phyloP scores from a whole-genome alignment of 2,797 vertebrate species.

The Hydrocynus forskahlii region DNA sequence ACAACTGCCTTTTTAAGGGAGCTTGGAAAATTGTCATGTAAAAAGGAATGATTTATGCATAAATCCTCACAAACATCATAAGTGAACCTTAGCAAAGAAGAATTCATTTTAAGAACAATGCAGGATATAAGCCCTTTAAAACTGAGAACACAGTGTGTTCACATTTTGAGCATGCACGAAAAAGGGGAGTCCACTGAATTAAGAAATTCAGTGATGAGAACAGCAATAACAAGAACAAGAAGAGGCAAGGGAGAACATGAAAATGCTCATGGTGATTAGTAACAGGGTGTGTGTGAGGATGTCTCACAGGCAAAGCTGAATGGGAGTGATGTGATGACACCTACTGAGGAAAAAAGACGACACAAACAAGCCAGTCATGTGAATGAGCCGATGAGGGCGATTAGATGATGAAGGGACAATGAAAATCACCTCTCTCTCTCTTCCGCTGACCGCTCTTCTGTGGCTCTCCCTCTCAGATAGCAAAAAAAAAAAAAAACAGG shows the following conservation, averaged over 20 bases:
- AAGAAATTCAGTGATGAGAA: not conserved
- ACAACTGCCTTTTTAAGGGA: too few species aligned
- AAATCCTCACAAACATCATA: not conserved
- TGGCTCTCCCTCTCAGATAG: constrained; percentile 32
- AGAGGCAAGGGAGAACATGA: not conserved
- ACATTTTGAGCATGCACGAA: not conserved
- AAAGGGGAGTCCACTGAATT: not conserved
- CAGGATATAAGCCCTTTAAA: not conserved
- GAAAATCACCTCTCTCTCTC: constrained; percentile 52
- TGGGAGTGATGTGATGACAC: not conserved
- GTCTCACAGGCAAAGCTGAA: not conserved
- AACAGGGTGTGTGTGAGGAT: not conserved
- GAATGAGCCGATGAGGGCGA: constrained; percentile 29
- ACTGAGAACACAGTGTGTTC: not conserved
- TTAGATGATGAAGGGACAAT: constrained; percentile 25
- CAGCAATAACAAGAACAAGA: not conserved
- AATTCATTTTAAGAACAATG: too few species aligned
- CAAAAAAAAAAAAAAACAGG: constrained; percentile 13
- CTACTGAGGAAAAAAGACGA: not conserved
- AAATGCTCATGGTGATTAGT: not conserved
- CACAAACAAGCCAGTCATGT: constrained; percentile 5
- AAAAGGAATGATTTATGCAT: not conserved
- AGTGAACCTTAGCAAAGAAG: not conserved
- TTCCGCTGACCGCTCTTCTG: constrained; percentile 29
- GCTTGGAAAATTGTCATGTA: too few species aligned